Evolutionary conservation across 2,888 invertebrate genomes (phyloP).

Genomic region (Peribatodes rhomboidaria): DNA sequence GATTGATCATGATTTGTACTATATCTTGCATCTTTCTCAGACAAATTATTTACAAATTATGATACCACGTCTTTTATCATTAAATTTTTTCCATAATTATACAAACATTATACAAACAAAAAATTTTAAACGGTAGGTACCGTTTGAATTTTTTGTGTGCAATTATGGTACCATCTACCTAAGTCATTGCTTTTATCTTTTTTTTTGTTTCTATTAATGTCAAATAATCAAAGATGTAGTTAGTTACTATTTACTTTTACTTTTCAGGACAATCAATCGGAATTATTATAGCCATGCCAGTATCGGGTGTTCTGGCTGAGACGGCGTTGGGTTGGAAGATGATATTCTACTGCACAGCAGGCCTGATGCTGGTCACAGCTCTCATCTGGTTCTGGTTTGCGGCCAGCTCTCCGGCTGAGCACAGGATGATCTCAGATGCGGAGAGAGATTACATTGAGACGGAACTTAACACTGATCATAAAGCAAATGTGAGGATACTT

Average conservation of each 20-base stretch:
- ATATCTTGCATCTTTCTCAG: too few species aligned
- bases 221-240: too few species aligned
- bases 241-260: neutral
- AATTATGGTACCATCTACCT: too few species aligned
- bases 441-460: slow-evolving; percentile 69
- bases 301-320: slow-evolving; percentile 88
- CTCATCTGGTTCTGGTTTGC: slow-evolving; percentile 84
- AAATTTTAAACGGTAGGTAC: too few species aligned
- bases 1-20: too few species aligned
- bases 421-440: slow-evolving; percentile 81
- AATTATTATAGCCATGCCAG: slow-evolving; percentile 88
- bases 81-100: too few species aligned
- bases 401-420: slow-evolving; percentile 86
- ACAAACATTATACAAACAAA: too few species aligned
- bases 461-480: slow-evolving; percentile 69
- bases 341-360: slow-evolving; percentile 89
- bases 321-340: slow-evolving; percentile 88
- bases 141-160: too few species aligned
- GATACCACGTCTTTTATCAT: too few species aligned
- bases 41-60: too few species aligned
- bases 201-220: too few species aligned
- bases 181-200: too few species aligned
- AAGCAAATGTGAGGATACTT: neutral
- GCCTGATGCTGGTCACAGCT: slow-evolving; percentile 83
- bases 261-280: slow-evolving; percentile 88